A percentile compares a stretch with the other conserved stretches of the same genome.
These are phyloP conservation scores for Meles meles DNA, from an alignment of 2,113 vertebrate species.

Conservation along the genomic window DNA sequence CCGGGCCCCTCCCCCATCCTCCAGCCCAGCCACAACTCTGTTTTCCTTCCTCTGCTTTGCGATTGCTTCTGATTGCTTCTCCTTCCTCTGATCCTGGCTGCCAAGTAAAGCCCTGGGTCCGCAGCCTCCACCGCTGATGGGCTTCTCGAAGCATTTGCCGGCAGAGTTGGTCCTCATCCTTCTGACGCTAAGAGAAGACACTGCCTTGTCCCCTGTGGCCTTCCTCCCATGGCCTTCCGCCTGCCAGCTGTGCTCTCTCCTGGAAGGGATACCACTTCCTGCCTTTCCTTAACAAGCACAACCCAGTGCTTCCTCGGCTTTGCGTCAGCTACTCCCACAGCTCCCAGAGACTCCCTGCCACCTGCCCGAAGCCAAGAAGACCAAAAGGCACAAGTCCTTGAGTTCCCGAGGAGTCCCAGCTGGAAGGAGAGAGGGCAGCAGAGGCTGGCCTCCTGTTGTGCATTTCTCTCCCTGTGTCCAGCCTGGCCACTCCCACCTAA, in stretches of 20 bases:
- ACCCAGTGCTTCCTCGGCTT: neutral
- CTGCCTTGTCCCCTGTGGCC: neutral
- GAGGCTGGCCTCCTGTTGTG: neutral
- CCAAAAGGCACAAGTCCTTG: neutral
- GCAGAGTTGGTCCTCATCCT: neutral
- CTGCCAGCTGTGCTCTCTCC: no score
- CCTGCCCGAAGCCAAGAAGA: neutral
- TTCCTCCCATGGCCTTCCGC: neutral
- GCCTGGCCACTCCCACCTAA: neutral
- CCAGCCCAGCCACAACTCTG: neutral
- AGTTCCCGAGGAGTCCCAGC: neutral
- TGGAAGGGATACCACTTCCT: neutral
- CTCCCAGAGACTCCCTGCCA: neutral
- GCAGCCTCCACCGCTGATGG: neutral
- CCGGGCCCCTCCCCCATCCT: rapidly evolving
- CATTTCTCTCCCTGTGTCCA: neutral
- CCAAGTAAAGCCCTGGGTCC: neutral
- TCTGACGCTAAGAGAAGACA: neutral
- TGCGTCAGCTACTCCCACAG: neutral
- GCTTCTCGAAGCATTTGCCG: neutral
- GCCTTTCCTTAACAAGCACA: neutral
- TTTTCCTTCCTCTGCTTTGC: neutral
- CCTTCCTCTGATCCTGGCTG: neutral
- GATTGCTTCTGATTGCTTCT: neutral
- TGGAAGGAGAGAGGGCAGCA: neutral